Base-by-base conservation (phyloP, 2,113 vertebrate species). In the Rhinopithecus roxellana region DNA sequence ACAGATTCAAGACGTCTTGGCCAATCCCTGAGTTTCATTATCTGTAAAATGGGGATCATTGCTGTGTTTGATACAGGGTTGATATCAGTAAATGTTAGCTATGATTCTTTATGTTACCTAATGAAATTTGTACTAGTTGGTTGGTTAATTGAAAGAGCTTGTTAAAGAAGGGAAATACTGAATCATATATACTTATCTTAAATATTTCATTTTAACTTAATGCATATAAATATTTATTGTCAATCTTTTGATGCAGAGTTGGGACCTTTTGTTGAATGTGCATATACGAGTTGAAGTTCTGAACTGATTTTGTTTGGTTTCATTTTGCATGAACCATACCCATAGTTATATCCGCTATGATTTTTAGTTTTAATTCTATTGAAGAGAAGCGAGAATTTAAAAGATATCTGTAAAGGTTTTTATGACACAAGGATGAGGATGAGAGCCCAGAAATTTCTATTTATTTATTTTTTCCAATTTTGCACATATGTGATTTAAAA, bases 281-380 rank as follows among this genome's bases (percentile, higher is more conserved):
- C 91, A 43, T 90, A 27, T 59, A 35, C 94, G 57, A 89, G 22
- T 25, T 82, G 25, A 12, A 94, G 7, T 90, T 95, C 83, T 90
- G 20, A 87, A 61, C 25, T 67, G 84, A 89, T 93, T 94, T 83
- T 67, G 2, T 94, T 77, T 72, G n/a, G 38, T 90, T 93, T 82
- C 30, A n/a, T 43, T 93, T 74, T 90, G 8, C 55, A 22, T 94
- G 75, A 94, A 48, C 3, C 10, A 40, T 79, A 48, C 4, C 14
- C 11, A 25, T 40, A 85, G 23, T 77, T 96, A 17, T 10, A 80
- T 92, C 52, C 6, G 81, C 11, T 94, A 6, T 77, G 52, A 55
- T 81, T 85, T 10, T 64, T 3, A 17, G n/a, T 48, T 87, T 89
- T 59, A 50, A 23, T 89, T 89, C 9, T 4, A 5, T 90, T 94